A percentile compares a stretch with the other conserved stretches of the same genome.
Evolutionary conservation across 2,113 vertebrate species (phyloP).

Genomic region (Noctilio leporinus): DNA sequence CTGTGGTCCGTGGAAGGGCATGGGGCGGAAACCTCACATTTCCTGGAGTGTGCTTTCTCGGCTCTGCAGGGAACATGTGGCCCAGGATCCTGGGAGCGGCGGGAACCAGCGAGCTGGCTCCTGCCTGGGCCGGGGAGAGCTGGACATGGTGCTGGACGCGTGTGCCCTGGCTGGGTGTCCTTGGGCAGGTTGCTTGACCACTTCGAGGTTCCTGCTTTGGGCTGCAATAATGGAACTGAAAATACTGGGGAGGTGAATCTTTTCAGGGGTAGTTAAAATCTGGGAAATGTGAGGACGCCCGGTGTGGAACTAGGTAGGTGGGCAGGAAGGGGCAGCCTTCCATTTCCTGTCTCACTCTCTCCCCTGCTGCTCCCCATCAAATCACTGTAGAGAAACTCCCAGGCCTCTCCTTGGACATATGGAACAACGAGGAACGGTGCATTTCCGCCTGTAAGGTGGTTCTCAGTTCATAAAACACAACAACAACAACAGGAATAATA

Average conservation of each 20-base stretch:
- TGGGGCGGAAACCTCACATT: conserved; percentile 17
- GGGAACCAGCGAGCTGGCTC: not conserved
- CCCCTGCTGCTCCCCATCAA: not conserved
- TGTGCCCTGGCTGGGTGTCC: not conserved
- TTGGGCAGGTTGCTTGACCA: not conserved
- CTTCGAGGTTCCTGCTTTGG: not conserved
- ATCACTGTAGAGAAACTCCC: too few species aligned
- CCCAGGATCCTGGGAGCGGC: not conserved
- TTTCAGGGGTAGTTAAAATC: not conserved
- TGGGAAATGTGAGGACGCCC: not conserved
- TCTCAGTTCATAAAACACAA: not conserved
- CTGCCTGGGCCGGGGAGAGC: not conserved
- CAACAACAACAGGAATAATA: not conserved
- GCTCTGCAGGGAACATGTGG: not conserved
- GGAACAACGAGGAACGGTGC: fast-evolving
- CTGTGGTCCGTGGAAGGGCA: not conserved
- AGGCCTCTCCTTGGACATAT: not conserved
- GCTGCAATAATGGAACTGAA: not conserved
- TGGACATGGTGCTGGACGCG: not conserved
- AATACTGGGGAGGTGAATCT: not conserved
- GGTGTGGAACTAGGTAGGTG: fast-evolving
- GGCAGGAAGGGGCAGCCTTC: not conserved
- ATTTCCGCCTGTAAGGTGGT: not conserved
- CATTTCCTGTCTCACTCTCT: not conserved
- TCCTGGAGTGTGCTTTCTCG: conserved; percentile 12